Evolutionary conservation across 2,888 invertebrate genomes (phyloP).

Genomic region (Parapristionchus giblindavisi): DNA sequence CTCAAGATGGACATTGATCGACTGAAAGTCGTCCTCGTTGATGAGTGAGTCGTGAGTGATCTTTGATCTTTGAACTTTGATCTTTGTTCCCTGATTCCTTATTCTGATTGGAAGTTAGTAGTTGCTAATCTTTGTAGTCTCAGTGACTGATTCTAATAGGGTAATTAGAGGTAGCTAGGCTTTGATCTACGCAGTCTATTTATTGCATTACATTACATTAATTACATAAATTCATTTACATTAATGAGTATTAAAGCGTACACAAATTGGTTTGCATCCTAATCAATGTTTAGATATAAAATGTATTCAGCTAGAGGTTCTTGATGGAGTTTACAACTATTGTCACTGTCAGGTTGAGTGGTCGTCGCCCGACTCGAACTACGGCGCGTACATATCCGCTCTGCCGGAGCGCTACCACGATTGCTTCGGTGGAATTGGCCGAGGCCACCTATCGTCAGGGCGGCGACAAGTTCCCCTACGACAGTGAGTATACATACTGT

Average conservation of each 20-base stretch:
- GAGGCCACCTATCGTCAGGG: constrained; percentile 24
- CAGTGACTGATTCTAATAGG: too few species aligned
- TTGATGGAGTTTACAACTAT: background rate
- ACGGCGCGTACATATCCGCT: constrained; percentile 7
- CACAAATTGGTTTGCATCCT: too few species aligned
- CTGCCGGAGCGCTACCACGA: constrained; percentile 11
- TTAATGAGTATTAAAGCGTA: too few species aligned
- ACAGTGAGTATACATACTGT: constrained; percentile 1
- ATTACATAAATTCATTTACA: too few species aligned
- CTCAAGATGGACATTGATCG: constrained; percentile 20
- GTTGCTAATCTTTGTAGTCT: too few species aligned
- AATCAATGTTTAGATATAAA: too few species aligned
- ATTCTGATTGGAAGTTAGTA: too few species aligned
- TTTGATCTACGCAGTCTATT: too few species aligned
- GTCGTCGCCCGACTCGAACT: constrained; percentile 11
- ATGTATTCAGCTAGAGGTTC: background rate
- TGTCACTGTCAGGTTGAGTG: constrained; percentile 18
- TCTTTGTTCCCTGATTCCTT: too few species aligned
- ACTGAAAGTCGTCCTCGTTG: constrained; percentile 21
- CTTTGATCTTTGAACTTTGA: too few species aligned
- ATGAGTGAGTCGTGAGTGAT: constrained; percentile 28
- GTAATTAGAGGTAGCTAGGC: too few species aligned
- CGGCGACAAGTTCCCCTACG: background rate
- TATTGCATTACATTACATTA: too few species aligned
- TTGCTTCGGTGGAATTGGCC: constrained; percentile 15